Percentiles rank a stretch among this genome's conserved stretches.
These are phyloP conservation scores for Graphium colonna DNA, from an alignment of 2,888 invertebrate genomes.

Conservation along the genomic window DNA sequence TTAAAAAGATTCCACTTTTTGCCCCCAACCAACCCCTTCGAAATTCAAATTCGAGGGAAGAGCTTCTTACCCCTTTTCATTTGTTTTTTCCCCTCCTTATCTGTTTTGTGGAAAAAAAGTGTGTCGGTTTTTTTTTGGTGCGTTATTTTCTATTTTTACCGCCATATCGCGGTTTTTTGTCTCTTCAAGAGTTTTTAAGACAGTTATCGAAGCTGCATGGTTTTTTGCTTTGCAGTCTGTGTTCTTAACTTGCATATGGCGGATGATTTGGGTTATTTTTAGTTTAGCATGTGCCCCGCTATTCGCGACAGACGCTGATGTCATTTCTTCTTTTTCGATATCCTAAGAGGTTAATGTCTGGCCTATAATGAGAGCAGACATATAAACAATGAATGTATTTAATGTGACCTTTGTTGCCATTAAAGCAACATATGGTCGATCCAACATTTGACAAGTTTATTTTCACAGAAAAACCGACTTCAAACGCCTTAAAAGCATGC, in stretches of 20 bases:
- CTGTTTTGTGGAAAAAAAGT: slow-evolving; percentile 44
- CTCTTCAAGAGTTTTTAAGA: slow-evolving; percentile 35
- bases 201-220: slow-evolving; percentile 48
- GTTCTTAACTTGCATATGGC: slow-evolving; percentile 65
- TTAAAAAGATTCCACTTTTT: slow-evolving; percentile 58
- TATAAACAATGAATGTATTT: slow-evolving; percentile 17
- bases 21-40: slow-evolving; percentile 56
- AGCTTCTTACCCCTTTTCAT: slow-evolving; percentile 59
- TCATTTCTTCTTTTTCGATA: slow-evolving; percentile 66
- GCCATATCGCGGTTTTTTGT: slow-evolving; percentile 45
- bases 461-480: too few relatives aligned
- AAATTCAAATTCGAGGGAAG: slow-evolving; percentile 55
- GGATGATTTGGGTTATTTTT: slow-evolving; percentile 68
- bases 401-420: not conserved
- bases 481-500: too few relatives aligned
- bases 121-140: slow-evolving; percentile 31
- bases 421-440: not conserved
- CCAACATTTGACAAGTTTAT: too few relatives aligned
- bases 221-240: slow-evolving; percentile 47
- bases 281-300: slow-evolving; percentile 67
- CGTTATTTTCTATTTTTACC: slow-evolving; percentile 46
- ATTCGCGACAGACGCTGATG: slow-evolving; percentile 73
- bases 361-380: slow-evolving; percentile 34
- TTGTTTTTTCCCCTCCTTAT: slow-evolving; percentile 49
- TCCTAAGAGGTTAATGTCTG: slow-evolving; percentile 62